Conservation (phyloP, 2,113 vertebrate genomes). For the Pantherophis guttatus region DNA sequence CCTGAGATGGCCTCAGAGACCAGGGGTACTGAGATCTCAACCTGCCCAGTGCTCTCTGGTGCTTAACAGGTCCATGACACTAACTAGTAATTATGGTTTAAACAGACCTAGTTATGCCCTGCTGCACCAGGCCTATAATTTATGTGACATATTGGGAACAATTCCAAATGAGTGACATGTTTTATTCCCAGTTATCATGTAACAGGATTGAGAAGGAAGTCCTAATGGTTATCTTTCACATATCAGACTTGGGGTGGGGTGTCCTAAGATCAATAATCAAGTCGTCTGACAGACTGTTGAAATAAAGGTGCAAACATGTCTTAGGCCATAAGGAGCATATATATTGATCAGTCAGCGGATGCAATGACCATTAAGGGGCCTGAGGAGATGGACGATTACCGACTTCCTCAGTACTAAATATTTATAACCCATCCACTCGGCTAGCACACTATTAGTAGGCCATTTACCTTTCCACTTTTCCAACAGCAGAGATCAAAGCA, state of each 20-base stretch:
- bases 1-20: not conserved
- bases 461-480: conserved; percentile 60
- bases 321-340: not conserved
- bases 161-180: not conserved
- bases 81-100: not conserved
- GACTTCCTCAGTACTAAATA: conserved; percentile 60
- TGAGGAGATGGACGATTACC: conserved; percentile 38
- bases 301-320: not conserved
- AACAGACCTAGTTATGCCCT: not conserved
- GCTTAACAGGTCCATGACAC: not conserved
- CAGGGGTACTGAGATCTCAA: not conserved
- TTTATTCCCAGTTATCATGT: not conserved
- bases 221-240: not conserved
- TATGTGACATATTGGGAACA: not conserved
- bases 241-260: not conserved
- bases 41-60: not conserved
- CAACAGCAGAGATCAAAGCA: conserved; percentile 64
- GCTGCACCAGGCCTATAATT: not conserved
- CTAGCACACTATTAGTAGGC: conserved; percentile 46
- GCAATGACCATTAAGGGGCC: conserved; percentile 48
- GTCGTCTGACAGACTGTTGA: not conserved
- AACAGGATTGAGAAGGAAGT: not conserved
- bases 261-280: not conserved
- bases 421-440: conserved; percentile 61
- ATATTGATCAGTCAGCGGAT: not conserved